Evolutionary conservation across 2,797 vertebrate genomes (phyloP), one percentile per base, ranked within the genome.

Genomic region (Protonibea diacanthus): DNA sequence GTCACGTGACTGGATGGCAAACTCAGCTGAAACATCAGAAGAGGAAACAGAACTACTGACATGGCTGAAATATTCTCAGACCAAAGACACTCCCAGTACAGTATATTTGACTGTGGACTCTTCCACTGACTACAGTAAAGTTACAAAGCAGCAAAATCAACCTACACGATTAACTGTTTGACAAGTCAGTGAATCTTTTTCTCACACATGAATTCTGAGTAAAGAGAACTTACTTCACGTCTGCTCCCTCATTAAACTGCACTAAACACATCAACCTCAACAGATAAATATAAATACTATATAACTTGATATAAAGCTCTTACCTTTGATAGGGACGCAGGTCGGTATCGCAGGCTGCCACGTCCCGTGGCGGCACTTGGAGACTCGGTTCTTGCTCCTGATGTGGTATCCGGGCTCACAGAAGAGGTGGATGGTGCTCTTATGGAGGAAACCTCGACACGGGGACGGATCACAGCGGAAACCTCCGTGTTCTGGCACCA

Each of bases 381-480:
- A 91, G 21, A 69, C 10, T 0, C 29, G 68, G 1, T 38, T 33
- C 47, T 69, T 81, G 63, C 13, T 70, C 21, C 23, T 88, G 60
- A 92, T 62, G 76, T 78, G 55, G 76, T 89, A 95, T 1, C 94
- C 94, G 0, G 92, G 67, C 81, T 95, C 94, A 3, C 95, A 96
- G 91, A 93, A 95, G 80, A 93, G 85, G 14, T 86, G 89, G 81
- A 96, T 90, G 68, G 79, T 60, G 73, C 67, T 94, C 71, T 72
- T 93, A 1, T 75, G 91, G 47, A 88, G 85, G 80, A 95, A 96
- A 3, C 95, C 94, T 14, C 83, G 72, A 58, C 94, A 95, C 0
- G 95, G 95, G 7, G 94, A 94, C 0, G 93, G 90, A 0, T 94
- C 91, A 2, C 95, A 96, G 70, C 87, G 94, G 88, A 95, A 95